Evolutionary conservation across 1,140 invertebrate genomes (phyloP), one percentile per base, ranked within the genome.

Genomic region (Dendrolimus kikuchii): DNA sequence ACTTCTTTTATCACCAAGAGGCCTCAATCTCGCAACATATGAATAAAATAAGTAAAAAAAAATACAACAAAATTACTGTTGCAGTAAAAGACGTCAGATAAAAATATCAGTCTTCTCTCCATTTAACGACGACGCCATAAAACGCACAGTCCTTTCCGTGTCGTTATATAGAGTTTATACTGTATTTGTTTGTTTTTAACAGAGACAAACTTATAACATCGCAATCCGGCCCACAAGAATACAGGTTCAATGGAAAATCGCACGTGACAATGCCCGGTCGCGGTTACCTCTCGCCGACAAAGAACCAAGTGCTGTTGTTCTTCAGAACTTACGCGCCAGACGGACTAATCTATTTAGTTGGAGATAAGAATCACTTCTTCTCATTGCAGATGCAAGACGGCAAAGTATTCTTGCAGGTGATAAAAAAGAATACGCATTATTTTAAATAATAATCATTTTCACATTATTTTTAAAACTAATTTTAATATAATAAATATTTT

Each of bases 251-350:
- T 74, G 96, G 96, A 7, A 79, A 91, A 87, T 53, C 75, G 2
- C 73, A 81, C 54, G 73, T 81, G 0, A 80, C 68, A 5, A 74
- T 76, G 73, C 60, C 80, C 0, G 80, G 74, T 2, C 61, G 71
- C 8, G 59, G 71, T 0, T 79, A 81, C 38, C 59, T 81, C 9
- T 66, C 65, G 0, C 69, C 73, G 0, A 72, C 83, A 55, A 74
- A 76, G 51, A 85, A 85, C 56, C 74, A 81, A 51, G 70, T 86
- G 5, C 57, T 80, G 4, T 62, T 86, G 23, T 91, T 89, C 40
- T 98, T 99, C 81, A 95, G 95, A 71, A 98, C 97, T 0, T 94
- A 93, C 59, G 91, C 93, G 6, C 90, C 92, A 37, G 92, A 98
- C 68, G 98, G 98, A 0, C 78, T 99, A 4, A 87, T 99, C 5